phyloP scores from a whole-genome alignment of 2,113 vertebrate species.

The Scatophagus argus region DNA sequence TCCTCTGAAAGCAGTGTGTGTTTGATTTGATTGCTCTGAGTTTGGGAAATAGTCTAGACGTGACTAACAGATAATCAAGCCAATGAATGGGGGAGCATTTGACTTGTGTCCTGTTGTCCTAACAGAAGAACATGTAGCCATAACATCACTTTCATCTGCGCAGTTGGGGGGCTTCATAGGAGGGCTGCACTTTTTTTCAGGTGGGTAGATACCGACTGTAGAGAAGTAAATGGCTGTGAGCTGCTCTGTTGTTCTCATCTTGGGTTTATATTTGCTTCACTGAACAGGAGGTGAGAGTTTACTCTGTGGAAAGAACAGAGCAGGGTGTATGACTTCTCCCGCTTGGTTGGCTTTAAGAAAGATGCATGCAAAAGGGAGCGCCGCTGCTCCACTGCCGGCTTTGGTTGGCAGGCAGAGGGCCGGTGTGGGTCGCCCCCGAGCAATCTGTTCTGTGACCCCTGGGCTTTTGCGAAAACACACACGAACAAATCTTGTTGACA shows the following conservation, averaged over 20 bases:
- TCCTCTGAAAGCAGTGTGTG: neutral
- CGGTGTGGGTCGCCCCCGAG: constrained; percentile 28
- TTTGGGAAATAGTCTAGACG: constrained; percentile 5
- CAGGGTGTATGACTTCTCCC: neutral
- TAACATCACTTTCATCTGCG: neutral
- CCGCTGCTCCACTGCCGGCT: constrained; percentile 39
- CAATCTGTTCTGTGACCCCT: constrained; percentile 79
- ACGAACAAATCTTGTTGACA: constrained; percentile 21
- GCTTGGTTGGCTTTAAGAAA: neutral
- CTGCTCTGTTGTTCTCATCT: constrained; percentile 27
- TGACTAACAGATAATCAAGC: constrained; percentile 12
- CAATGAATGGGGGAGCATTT: neutral
- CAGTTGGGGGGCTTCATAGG: neutral
- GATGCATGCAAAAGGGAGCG: constrained; percentile 14
- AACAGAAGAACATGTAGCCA: neutral
- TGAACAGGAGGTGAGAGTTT: constrained; percentile 42
- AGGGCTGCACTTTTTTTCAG: neutral
- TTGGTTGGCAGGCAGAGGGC: constrained; percentile 47
- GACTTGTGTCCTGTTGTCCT: constrained; percentile 12
- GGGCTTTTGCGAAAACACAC: constrained; percentile 51
- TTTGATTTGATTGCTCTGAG: neutral
- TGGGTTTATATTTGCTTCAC: constrained; percentile 17
- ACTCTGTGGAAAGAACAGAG: constrained; percentile 31
- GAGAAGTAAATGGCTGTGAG: neutral
- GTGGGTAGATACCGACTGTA: neutral